Evolutionary conservation across 64 coral and sea anemone species (phyloP), one percentile per base, ranked within the genome.

Genomic region (Stichodactyla mertensii): DNA sequence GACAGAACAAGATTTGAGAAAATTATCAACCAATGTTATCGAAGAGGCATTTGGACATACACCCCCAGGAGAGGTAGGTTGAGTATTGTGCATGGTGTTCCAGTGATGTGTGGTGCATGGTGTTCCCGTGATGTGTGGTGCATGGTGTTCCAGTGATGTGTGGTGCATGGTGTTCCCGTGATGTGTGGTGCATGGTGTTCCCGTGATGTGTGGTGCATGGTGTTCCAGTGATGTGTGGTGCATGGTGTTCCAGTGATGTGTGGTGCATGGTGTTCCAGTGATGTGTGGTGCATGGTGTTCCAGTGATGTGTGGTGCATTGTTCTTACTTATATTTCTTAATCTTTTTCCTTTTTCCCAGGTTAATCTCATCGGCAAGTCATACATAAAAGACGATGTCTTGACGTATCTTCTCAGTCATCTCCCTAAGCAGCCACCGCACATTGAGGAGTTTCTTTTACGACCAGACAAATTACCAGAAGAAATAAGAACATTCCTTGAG

Each of bases 401-500:
- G 10, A 36, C 20, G 52, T 67, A 77, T 36, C 77, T 95, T 53
- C 81, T 95, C 4, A 28, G 71, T 14, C 62, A 62, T 1, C 52
- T 90, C 71, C 67, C 52, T 16, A 1, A 59, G 16, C 94, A 89
- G 79, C 67, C 90, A 0, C 80, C 94, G 0, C 77, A 84, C 26
- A 91, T 96, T 4, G 94, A 92, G 51, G 94, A 96, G 54, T 92
- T 96, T 56, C 88, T 96, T 10, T 54, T 96, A 15, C 86, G 94
- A 54, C 83, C 92, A 19, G 94, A 93, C 27, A 96, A 96, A 71
- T 83, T 87, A 19, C 13, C 78, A 1, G 66, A 96, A 67, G 94
- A 96, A 54, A 89, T 87, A n/a, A 26, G 82, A 16, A 18, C 23
- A 2, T 96, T 96, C 77, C 52, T 96, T 18, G 51, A 86, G 52